Conservation (phyloP, 2,797 vertebrate genomes). For the Mareca penelope region DNA sequence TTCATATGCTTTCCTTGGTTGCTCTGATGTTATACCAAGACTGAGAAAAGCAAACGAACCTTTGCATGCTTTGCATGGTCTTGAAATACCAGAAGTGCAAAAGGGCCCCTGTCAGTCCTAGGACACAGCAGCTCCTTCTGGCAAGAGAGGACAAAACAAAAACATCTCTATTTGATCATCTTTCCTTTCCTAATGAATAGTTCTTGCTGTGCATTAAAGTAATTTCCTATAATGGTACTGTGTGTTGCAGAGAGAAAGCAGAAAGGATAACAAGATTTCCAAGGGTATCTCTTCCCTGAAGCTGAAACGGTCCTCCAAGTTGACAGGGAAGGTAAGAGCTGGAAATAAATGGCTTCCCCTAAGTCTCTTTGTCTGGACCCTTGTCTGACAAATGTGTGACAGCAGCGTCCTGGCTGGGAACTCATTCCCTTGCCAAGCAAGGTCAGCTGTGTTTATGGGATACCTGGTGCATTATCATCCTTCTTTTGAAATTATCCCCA, state of each 20-base stretch:
- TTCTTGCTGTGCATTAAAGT: neutral
- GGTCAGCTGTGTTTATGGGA: neutral
- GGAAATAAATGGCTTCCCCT: neutral
- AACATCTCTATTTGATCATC: neutral
- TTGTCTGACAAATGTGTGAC: neutral
- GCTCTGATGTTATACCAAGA: neutral
- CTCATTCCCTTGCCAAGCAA: neutral
- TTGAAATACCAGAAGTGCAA: neutral
- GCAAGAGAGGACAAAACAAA: neutral
- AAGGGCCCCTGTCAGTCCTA: neutral
- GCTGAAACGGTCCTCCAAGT: slow-evolving; percentile 71
- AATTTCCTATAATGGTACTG: neutral
- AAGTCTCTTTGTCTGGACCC: neutral
- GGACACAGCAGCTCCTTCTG: neutral
- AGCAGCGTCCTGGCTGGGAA: neutral
- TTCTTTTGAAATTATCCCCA: neutral
- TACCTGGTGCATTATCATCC: neutral
- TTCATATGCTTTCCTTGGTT: neutral
- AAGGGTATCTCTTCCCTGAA: slow-evolving; percentile 77
- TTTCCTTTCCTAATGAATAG: neutral
- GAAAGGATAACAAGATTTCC: slow-evolving; percentile 57
- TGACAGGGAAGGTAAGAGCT: slow-evolving; percentile 73
- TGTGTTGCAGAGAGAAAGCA: slow-evolving; percentile 59
- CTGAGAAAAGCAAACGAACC: neutral
- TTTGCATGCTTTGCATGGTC: neutral